phyloP scores from a whole-genome alignment of 2,113 vertebrate species.

The Pelvicachromis taeniatus region DNA sequence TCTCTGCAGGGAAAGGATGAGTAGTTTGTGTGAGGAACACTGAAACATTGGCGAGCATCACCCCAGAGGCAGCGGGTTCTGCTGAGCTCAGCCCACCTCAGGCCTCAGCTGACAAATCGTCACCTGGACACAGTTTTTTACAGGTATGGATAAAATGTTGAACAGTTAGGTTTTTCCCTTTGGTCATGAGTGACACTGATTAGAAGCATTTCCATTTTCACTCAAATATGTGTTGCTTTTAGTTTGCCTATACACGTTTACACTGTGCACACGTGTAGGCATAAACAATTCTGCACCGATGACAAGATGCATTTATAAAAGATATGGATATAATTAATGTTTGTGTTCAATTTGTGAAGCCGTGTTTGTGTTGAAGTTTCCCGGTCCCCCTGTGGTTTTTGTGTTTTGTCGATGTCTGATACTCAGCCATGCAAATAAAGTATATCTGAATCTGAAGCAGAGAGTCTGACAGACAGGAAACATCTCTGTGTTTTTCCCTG shows the following conservation, averaged over 20 bases:
- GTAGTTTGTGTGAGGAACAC: not conserved
- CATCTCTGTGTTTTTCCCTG: conserved; percentile 41
- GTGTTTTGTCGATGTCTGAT: not conserved
- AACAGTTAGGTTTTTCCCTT: not conserved
- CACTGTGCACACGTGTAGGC: not conserved
- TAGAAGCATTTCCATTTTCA: not conserved
- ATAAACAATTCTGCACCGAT: not conserved
- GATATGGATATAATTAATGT: not conserved
- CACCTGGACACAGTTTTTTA: not conserved
- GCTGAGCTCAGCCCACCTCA: not conserved
- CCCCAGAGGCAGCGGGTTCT: not conserved
- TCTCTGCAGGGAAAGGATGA: not conserved
- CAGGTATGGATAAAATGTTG: not conserved
- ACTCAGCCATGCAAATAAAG: not conserved
- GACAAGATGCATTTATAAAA: not conserved
- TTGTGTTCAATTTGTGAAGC: not conserved
- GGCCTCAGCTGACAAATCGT: not conserved
- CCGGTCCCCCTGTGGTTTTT: not conserved
- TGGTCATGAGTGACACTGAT: not conserved
- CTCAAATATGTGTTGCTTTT: not conserved
- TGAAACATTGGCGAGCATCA: not conserved
- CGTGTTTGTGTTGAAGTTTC: not conserved
- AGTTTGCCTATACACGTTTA: not conserved
- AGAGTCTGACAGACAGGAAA: conserved; percentile 24
- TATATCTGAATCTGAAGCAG: not conserved